phyloP scores from a whole-genome alignment of 2,888 invertebrate species.

The Scaeva pyrastri region DNA sequence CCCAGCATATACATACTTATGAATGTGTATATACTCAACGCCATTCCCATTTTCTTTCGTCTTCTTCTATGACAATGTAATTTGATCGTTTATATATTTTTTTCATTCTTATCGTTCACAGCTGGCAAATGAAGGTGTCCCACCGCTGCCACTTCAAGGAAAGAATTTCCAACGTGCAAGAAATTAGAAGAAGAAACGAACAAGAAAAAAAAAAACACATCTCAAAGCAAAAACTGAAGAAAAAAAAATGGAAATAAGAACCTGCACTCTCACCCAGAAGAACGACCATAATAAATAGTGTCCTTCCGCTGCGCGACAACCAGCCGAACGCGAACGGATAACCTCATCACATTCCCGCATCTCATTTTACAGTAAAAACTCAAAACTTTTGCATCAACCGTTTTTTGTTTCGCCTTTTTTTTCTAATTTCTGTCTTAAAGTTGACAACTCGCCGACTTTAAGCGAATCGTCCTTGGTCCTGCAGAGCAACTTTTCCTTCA shows the following conservation, averaged over 20 bases:
- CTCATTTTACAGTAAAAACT: constrained; percentile 48
- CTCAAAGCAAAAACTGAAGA: neutral
- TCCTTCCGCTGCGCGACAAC: constrained; percentile 56
- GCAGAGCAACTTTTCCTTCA: constrained; percentile 28
- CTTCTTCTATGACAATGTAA: constrained; percentile 54
- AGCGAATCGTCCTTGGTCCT: constrained; percentile 50
- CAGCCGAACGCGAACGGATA: constrained; percentile 54
- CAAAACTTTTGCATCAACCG: constrained; percentile 29
- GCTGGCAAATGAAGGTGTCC: constrained; percentile 80
- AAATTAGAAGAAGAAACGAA: constrained; percentile 78
- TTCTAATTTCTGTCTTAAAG: constrained; percentile 49
- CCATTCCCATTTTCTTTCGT: neutral
- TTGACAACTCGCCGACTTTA: constrained; percentile 53
- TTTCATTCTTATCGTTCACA: constrained; percentile 73
- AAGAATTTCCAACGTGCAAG: constrained; percentile 80
- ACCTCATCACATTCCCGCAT: constrained; percentile 61
- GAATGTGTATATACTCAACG: too few relatives aligned
- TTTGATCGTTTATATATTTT: constrained; percentile 67
- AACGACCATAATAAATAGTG: constrained; percentile 45
- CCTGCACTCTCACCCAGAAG: constrained; percentile 37
- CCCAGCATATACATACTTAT: constrained; percentile 19
- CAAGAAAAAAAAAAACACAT: constrained; percentile 5
- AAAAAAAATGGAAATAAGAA: constrained; percentile 19
- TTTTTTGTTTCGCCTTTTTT: constrained; percentile 4
- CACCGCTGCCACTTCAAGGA: constrained; percentile 79